Evolutionary conservation across 2,888 invertebrate genomes (phyloP), one percentile per base, ranked within the genome.

Genomic region (Nasonia oneida): DNA sequence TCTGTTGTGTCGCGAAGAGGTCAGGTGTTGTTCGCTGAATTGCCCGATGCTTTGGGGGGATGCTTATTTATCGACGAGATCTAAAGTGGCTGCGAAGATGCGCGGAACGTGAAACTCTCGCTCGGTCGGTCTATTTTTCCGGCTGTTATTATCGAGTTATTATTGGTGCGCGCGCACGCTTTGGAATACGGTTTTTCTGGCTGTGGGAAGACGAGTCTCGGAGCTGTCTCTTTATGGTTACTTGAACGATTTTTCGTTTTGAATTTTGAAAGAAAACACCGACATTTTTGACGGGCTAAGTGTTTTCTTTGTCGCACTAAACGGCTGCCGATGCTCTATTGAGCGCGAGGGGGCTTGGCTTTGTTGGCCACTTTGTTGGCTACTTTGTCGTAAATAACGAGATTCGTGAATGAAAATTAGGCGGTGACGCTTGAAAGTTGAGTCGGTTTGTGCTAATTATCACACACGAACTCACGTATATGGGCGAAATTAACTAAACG

Each of bases 61-160:
- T 29, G 29, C n/a, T 61, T 61, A 61, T 61, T 61, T 61, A 23
- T 61, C 57, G 57, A 4, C 42, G 47, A n/a, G 18, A 61, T 61
- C 57, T 61, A 61, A 61, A 61, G 57, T 61, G 57, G 57, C 57
- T 61, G 57, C n/a, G 23, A 61, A 61, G 57, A 61, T n/a, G 57
- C 57, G 57, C 57, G 57, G 53, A 61, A 61, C n/a, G 57, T 61
- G 57, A 61, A 61, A 61, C 57, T 61, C n/a, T 61, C 57, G 5
- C 23, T 61, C 57, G 8, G 23, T 61, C 57, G 5, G 57, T 61
- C 57, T 61, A 61, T 61, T 61, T 61, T 61, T 61, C 57, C 57
- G n/a, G 18, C 37, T 37, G 57, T 2, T 61, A 3, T 23, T 61
- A 61, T 61, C 57, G n/a, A 61, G n/a, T n/a, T 61, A 23, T 61